These are phyloP conservation scores for Ctenosaura bakeri DNA, from an alignment of 2,797 vertebrate genomes.

Conservation along the genomic window DNA sequence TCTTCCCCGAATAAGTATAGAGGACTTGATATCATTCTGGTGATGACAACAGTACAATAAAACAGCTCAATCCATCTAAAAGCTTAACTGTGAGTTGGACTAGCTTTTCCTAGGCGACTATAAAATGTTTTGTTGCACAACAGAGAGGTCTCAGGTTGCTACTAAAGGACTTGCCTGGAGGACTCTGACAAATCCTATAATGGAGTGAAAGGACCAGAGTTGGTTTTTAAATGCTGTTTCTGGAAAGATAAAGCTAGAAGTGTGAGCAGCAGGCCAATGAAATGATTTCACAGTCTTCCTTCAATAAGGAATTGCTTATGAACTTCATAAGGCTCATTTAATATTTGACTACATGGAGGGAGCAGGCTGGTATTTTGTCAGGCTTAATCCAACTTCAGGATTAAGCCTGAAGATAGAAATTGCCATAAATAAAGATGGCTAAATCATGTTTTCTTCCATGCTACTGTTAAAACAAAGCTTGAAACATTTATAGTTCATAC, in stretches of 20 bases:
- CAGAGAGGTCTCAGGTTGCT: not conserved
- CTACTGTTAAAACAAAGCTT: not conserved
- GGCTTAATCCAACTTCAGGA: not conserved
- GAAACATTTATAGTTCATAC: not conserved
- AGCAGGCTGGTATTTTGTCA: not conserved
- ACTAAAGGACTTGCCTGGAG: rapidly evolving
- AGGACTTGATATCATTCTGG: not conserved
- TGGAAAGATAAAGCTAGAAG: not conserved
- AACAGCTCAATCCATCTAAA: rapidly evolving
- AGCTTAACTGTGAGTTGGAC: not conserved
- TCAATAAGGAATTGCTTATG: not conserved
- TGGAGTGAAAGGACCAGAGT: not conserved
- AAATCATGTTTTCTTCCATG: not conserved
- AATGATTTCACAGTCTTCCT: too few species aligned
- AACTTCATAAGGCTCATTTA: not conserved
- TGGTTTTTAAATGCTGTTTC: not conserved
- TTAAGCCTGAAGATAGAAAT: too few species aligned
- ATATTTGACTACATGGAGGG: not conserved
- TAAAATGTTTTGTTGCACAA: not conserved
- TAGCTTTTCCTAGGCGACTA: not conserved
- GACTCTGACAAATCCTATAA: not conserved
- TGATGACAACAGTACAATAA: rapidly evolving
- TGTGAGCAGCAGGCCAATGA: not conserved
- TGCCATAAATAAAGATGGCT: too few species aligned
- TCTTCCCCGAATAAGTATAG: not conserved